Evolutionary conservation across 2,797 vertebrate species (phyloP).

Genomic region (Neomorphus geoffroyi): DNA sequence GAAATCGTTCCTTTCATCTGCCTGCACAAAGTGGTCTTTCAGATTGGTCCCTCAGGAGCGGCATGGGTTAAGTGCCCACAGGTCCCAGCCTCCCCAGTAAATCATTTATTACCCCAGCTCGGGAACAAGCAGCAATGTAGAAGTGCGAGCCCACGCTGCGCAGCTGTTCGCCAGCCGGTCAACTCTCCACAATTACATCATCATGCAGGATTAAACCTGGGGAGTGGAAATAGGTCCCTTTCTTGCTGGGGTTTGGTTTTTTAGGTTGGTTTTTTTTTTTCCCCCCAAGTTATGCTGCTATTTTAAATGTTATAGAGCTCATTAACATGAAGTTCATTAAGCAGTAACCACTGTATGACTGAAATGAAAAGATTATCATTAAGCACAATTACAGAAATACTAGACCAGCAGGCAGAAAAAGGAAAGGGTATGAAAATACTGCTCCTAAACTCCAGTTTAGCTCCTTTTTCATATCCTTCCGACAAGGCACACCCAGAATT

Average conservation of each 20-base stretch:
- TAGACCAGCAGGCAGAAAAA: constrained; percentile 43
- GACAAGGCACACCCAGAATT: neutral
- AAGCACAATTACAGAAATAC: constrained; percentile 42
- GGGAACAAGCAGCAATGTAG: constrained; percentile 27
- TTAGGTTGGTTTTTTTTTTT: neutral
- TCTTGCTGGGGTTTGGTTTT: neutral
- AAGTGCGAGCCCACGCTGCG: constrained; percentile 8
- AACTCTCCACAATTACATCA: constrained; percentile 20
- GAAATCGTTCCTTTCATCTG: neutral
- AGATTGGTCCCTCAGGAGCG: neutral
- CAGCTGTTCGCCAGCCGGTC: constrained; percentile 53
- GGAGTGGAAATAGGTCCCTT: neutral
- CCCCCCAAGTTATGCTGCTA: neutral
- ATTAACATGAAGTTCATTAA: constrained; percentile 43
- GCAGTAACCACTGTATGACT: constrained; percentile 31
- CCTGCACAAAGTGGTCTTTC: constrained; percentile 13
- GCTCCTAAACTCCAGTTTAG: neutral
- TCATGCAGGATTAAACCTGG: neutral
- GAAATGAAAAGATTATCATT: constrained; percentile 11
- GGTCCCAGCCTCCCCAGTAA: constrained; percentile 33
- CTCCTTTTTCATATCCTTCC: neutral
- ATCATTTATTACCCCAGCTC: constrained; percentile 50
- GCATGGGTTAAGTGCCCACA: constrained; percentile 16
- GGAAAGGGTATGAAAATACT: neutral
- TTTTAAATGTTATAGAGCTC: constrained; percentile 39